Evolutionary conservation across 2,888 invertebrate species (phyloP), one percentile per base, ranked within the genome.

Genomic region (Nomada ruficornis): DNA sequence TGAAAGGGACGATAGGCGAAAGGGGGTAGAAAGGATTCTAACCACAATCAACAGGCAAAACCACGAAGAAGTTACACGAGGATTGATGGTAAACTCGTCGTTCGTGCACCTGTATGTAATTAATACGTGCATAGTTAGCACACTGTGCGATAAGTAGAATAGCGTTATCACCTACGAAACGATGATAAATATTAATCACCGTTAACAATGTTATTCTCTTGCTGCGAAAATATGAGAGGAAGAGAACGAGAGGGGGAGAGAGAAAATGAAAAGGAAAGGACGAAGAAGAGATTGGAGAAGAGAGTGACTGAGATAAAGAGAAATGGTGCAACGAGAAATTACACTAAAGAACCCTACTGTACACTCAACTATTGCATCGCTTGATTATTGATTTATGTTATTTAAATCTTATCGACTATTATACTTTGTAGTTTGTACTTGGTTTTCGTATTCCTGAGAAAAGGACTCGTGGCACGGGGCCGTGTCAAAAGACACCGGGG

Each of bases 401-500:
- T 86, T 88, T 83, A 82, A 86, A 85, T 80, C 92, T 93, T 93
- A 93, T 90, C 87, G 89, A 93, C 92, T 93, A 93, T 93, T 93
- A 92, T 93, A 93, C 89, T 91, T 91, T 93, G 93, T 93, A 93
- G 91, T 93, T 93, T 93, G 93, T 93, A 93, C 93, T 93, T 93
- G 93, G 88, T 91, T 93, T 92, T 89, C 92, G 91, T 91, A 91
- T 93, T 92, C 93, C 93, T 93, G 93, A 93, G 93, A 92, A 86
- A 86, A 89, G 88, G 89, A 90, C 86, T 88, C 90, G 88, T 88
- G 90, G 78, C 86, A 81, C 85, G 85, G 73, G 80, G 63, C 77
- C 47, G 26, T n/a, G 13, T 70, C 82, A 68, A 7, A 64, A 23
- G 57, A 79, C 84, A 84, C 62, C 70, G 64, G 77, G 67, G 42